Conservation (phyloP, 1,140 invertebrate genomes). For the Metaphire vulgaris region DNA sequence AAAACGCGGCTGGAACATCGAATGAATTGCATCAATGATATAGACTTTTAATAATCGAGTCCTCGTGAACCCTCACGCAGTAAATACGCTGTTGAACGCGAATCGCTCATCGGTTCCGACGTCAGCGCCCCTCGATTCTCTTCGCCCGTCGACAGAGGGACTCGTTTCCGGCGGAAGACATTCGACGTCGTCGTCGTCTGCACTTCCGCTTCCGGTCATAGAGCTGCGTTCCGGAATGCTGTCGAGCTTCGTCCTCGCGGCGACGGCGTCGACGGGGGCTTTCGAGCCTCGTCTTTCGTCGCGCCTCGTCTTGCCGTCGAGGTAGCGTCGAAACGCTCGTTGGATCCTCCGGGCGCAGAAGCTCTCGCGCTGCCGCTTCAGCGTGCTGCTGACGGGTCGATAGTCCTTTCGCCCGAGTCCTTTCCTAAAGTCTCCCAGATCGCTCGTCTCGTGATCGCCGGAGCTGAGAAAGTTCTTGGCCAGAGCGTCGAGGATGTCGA, state of each 20-base stretch:
- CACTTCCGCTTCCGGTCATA: not conserved
- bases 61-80: too few species aligned
- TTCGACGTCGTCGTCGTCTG: not conserved
- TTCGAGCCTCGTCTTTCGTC: too few species aligned
- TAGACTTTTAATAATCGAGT: too few species aligned
- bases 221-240: not conserved
- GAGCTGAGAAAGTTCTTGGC: constrained; percentile 82
- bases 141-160: too few species aligned
- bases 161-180: not conserved
- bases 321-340: constrained; percentile 56
- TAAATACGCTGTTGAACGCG: too few species aligned
- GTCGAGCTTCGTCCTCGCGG: not conserved
- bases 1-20: too few species aligned
- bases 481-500: constrained; percentile 86
- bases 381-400: constrained; percentile 82
- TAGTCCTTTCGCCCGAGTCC: constrained; percentile 93
- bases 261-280: not conserved
- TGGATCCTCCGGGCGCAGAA: constrained; percentile 85
- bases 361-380: constrained; percentile 90
- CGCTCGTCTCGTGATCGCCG: constrained; percentile 88
- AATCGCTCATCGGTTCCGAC: too few species aligned
- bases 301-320: not conserved
- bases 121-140: too few species aligned
- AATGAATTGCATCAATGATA: too few species aligned
- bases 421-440: constrained; percentile 71